Evolutionary conservation across 2,888 invertebrate genomes (phyloP).

Genomic region (Mimumesa dahlbomi): DNA sequence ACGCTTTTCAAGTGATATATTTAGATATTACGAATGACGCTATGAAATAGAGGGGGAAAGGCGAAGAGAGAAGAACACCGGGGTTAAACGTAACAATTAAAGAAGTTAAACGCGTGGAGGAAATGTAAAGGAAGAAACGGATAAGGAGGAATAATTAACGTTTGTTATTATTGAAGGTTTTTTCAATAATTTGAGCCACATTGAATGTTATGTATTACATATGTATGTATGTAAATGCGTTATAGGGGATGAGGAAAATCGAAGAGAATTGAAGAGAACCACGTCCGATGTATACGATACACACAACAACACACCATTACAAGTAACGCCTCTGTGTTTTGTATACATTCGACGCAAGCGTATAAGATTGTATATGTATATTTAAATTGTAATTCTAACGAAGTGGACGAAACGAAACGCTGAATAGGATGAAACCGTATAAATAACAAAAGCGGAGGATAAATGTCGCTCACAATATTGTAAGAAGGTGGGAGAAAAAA

Average conservation of each 20-base stretch:
- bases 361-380: constrained; percentile 22
- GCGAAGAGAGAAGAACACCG: constrained; percentile 21
- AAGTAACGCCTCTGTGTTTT: not conserved
- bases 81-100: constrained; percentile 61
- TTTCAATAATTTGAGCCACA: constrained; percentile 70
- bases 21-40: constrained; percentile 68
- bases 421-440: too few species aligned
- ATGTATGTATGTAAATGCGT: constrained; percentile 60
- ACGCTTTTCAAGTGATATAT: constrained; percentile 74
- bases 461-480: constrained; percentile 24
- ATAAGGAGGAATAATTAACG: constrained; percentile 52
- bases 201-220: constrained; percentile 68
- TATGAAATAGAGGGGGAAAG: constrained; percentile 17
- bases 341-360: not conserved
- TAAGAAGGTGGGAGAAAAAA: constrained; percentile 39
- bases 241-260: not conserved
- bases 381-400: constrained; percentile 14
- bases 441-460: constrained; percentile 4
- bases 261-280: too few species aligned
- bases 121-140: too few species aligned
- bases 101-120: too few species aligned
- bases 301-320: too few species aligned
- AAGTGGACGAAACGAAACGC: not conserved
- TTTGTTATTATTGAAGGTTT: constrained; percentile 72
- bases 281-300: too few species aligned